Evolutionary conservation across 2,888 invertebrate species (phyloP).

Genomic region (Nemoura dubitans): DNA sequence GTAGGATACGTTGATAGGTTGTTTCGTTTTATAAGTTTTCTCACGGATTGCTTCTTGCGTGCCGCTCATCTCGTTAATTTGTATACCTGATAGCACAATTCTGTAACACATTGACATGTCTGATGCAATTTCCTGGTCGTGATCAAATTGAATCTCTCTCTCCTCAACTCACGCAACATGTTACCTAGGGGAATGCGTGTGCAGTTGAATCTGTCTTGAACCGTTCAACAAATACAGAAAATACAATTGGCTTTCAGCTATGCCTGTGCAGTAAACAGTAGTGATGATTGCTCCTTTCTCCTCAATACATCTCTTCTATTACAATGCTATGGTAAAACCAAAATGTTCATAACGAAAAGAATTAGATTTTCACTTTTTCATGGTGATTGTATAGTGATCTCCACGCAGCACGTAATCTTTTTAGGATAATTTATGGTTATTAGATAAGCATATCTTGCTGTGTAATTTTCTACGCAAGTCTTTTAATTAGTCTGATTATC

Average conservation of each 20-base stretch:
- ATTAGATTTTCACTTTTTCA: slow-evolving; percentile 18
- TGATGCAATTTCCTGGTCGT: slow-evolving; percentile 7
- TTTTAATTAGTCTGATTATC: not conserved
- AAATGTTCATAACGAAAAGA: slow-evolving; percentile 14
- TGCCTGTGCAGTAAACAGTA: not conserved
- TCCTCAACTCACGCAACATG: not conserved
- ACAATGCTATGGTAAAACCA: not conserved
- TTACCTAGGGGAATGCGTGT: not conserved
- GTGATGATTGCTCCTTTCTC: not conserved
- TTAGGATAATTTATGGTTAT: not conserved
- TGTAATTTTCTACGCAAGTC: not conserved
- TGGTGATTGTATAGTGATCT: not conserved
- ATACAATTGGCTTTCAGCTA: too few relatives aligned
- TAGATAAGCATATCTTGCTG: slow-evolving; percentile 3
- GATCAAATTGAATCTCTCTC: not conserved
- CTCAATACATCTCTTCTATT: not conserved
- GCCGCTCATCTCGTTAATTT: not conserved
- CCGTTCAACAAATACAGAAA: too few relatives aligned
- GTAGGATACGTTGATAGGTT: not conserved
- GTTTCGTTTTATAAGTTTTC: not conserved
- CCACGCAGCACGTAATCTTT: not conserved
- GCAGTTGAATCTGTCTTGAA: too few relatives aligned
- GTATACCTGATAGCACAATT: not conserved
- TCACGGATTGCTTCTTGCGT: not conserved
- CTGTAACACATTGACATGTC: slow-evolving; percentile 5